Evolutionary conservation across 2,888 invertebrate genomes (phyloP), one percentile per base, ranked within the genome.

Genomic region (Thera obeliscata): DNA sequence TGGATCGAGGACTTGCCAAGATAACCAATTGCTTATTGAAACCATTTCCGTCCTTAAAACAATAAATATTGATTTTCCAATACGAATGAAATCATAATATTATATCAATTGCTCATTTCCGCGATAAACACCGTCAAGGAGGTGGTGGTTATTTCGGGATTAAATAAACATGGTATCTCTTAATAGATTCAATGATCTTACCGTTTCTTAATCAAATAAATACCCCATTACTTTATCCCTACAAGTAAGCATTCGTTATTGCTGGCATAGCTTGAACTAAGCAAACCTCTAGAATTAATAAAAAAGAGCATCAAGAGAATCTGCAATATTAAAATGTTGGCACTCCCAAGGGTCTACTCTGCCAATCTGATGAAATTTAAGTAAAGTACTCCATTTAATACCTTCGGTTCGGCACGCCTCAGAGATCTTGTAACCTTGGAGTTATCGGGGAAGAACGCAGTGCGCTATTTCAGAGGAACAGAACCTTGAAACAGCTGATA

Each of bases 401-500:
- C 56, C 56, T 59, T 43, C 56, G 59, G 61, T 38, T 61, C 65
- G 61, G 70, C 73, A 72, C 72, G 75, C 78, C 76, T 74, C 73
- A 43, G 80, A 78, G 77, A 78, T 76, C 78, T 78, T 69, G 76
- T 70, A 81, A 82, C 86, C 86, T 88, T 86, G 82, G 82, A 87
- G 83, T 84, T 87, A 84, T 86, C 76, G 79, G 77, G 77, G 61
- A 76, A 81, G 75, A 79, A 84, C 90, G 88, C 88, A 88, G 78
- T 90, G 90, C 90, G 88, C 79, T 80, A 85, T 76, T 83, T 79
- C 72, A 55, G 56, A 72, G 74, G 74, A 80, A 60, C 61, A 62
- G 58, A 66, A 76, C 82, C 84, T 84, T 85, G 84, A 77, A 72
- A 76, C 74, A 60, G 49, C 64, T 67, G 63, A 71, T 61, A 70